Base-by-base conservation (phyloP, 2,113 vertebrate genomes). In the Saccopteryx leptura region DNA sequence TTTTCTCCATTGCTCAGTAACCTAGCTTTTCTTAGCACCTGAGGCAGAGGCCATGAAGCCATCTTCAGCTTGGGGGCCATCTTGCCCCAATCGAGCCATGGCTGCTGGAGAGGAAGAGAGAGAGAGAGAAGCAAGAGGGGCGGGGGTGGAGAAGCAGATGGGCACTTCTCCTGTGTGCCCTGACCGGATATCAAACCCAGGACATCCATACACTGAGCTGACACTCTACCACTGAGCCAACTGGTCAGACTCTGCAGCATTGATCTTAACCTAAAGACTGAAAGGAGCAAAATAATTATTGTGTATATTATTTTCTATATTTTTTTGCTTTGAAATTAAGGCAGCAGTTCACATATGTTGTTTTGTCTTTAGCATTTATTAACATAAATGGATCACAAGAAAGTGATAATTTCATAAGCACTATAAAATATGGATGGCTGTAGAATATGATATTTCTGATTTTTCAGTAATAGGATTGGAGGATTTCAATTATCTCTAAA, bases 281-380 rank as follows among this genome's bases (percentile, higher is more conserved):
- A 66, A 76, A 76, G 1, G 12, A 79, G 18, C 4, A 74, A 76
- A 69, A 31, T 71, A 75, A 56, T 91, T 76, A 82, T 63, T 87
- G 60, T 54, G 24, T 28, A 23, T 91, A 88, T 63, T 65, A 56
- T 81, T 87, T 91, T 88, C 21, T 56, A 65, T 52, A 85, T 15
- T 28, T n/a, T 68, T 82, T 88, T 82, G 6, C 14, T 50, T 81
- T 88, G 88, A 75, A 86, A 69, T 65, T 86, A 92, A 68, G 48
- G 13, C 65, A 88, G 5, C 15, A 48, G 39, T 83, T 89, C 21
- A 74, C 21, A 76, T 78, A 88, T 8, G 33, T 84, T 75, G 10
- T 56, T 88, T 12, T 52, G 46, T 61, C 78, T 95, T 89, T 88
- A 56, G 50, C 48, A n/a, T 93, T 84, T 78, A 68, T 95, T 93